Evolutionary conservation across 2,797 vertebrate species (phyloP).

Genomic region (Sebastes flavidus): DNA sequence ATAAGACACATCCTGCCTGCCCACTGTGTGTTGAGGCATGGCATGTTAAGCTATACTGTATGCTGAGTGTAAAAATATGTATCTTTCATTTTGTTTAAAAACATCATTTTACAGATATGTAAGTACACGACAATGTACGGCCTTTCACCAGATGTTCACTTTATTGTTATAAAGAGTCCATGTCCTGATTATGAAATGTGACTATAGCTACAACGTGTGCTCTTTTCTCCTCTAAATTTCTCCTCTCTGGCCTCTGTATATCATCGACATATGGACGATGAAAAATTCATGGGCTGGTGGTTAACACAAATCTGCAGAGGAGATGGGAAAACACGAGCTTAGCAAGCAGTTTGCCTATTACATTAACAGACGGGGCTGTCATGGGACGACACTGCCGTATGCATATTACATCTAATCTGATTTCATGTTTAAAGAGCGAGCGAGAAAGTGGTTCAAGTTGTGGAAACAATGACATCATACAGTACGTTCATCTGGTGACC

Average conservation of each 20-base stretch:
- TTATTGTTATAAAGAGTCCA: slow-evolving; percentile 26
- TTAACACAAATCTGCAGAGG: slow-evolving; percentile 75
- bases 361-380: slow-evolving; percentile 72
- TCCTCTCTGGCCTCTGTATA: slow-evolving; percentile 60
- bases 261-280: slow-evolving; percentile 74
- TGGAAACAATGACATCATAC: slow-evolving; percentile 79
- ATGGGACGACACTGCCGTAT: slow-evolving; percentile 63
- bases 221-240: slow-evolving; percentile 70
- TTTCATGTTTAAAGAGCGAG: slow-evolving; percentile 73
- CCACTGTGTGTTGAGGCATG: background rate
- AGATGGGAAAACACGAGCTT: slow-evolving; percentile 74
- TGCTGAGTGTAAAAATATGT: slow-evolving; percentile 1
- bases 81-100: slow-evolving; percentile 21
- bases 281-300: slow-evolving; percentile 77
- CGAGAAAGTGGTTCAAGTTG: slow-evolving; percentile 73
- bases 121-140: slow-evolving; percentile 1
- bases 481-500: slow-evolving; percentile 53
- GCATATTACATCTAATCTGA: slow-evolving; percentile 77
- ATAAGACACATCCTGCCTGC: slow-evolving; percentile 26
- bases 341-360: slow-evolving; percentile 76
- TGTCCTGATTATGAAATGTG: slow-evolving; percentile 59
- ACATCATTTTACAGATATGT: background rate
- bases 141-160: slow-evolving; percentile 45
- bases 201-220: slow-evolving; percentile 46
- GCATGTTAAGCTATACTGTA: background rate